Conservation (phyloP, 2,113 vertebrate genomes). For the Corynorhinus townsendii region DNA sequence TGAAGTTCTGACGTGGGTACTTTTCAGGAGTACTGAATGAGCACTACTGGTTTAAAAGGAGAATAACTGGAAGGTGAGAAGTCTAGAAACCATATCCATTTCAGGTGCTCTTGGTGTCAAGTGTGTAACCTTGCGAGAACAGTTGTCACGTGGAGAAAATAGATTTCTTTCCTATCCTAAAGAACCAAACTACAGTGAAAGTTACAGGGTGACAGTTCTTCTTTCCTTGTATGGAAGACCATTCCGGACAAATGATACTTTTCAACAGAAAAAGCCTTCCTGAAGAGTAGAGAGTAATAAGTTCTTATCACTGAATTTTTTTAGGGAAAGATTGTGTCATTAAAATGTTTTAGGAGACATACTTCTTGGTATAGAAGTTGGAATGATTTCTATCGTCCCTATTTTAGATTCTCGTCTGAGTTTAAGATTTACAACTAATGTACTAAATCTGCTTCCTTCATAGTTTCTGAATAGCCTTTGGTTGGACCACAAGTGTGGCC, state of each 20-base stretch:
- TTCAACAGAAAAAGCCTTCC: background rate
- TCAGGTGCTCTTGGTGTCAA: background rate
- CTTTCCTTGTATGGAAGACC: background rate
- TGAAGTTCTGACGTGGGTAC: background rate
- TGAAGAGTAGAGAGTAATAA: background rate
- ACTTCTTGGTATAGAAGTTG: background rate
- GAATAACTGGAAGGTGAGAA: background rate
- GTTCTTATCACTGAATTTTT: background rate
- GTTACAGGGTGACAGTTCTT: background rate
- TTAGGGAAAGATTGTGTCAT: background rate
- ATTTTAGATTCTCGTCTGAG: conserved; percentile 39
- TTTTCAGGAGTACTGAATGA: background rate
- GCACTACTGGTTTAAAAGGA: background rate
- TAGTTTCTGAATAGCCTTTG: background rate
- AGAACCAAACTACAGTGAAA: background rate
- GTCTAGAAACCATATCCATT: background rate
- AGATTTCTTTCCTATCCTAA: background rate
- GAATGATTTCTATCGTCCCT: background rate
- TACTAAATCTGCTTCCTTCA: background rate
- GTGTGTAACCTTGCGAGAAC: background rate
- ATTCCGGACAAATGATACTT: background rate
- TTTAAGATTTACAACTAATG: background rate
- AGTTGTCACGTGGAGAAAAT: background rate
- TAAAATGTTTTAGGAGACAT: background rate
- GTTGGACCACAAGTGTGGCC: background rate